Evolutionary conservation across 1,140 invertebrate genomes (phyloP), one percentile per base, ranked within the genome.

Genomic region (Nixonia krombeini): DNA sequence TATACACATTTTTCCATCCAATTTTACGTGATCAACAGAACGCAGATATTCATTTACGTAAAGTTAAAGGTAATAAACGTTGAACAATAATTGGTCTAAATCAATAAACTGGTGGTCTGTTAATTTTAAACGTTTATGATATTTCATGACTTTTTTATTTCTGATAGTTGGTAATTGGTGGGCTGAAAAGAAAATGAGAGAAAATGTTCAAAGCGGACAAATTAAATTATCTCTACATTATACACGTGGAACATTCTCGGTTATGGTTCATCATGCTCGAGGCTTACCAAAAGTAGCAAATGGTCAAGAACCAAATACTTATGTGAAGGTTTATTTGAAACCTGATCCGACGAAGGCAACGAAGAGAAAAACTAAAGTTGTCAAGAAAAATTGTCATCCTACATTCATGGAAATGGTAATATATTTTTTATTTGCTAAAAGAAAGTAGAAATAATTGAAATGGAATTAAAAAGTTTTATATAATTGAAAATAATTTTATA

Each of bases 391-490:
- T 78, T 95, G 93, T 77, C 94, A 98, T 86, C 96, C 96, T 4
- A 96, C 95, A 16, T 99, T 96, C 84, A 98, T 99, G 95, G 96
- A 99, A 90, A 96, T 96, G 93, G 94, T 96, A n/a, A n/a, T n/a
- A n/a, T n/a, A n/a, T n/a, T n/a, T n/a, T n/a, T n/a, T n/a, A n/a
- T n/a, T n/a, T n/a, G n/a, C n/a, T n/a, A n/a, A n/a, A n/a, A n/a
- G n/a, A n/a, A n/a, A n/a, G n/a, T n/a, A n/a, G n/a, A n/a, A n/a
- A n/a, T n/a, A n/a, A n/a, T n/a, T n/a, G n/a, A n/a, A n/a, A n/a
- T n/a, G n/a, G n/a, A n/a, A n/a, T n/a, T n/a, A n/a, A n/a, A n/a
- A n/a, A n/a, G n/a, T n/a, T n/a, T n/a, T n/a, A n/a, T n/a, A n/a
- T n/a, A n/a, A n/a, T n/a, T n/a, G n/a, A n/a, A n/a, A n/a, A n/a